Evolutionary conservation across 2,113 vertebrate species (phyloP).

Genomic region (Anguilla rostrata): DNA sequence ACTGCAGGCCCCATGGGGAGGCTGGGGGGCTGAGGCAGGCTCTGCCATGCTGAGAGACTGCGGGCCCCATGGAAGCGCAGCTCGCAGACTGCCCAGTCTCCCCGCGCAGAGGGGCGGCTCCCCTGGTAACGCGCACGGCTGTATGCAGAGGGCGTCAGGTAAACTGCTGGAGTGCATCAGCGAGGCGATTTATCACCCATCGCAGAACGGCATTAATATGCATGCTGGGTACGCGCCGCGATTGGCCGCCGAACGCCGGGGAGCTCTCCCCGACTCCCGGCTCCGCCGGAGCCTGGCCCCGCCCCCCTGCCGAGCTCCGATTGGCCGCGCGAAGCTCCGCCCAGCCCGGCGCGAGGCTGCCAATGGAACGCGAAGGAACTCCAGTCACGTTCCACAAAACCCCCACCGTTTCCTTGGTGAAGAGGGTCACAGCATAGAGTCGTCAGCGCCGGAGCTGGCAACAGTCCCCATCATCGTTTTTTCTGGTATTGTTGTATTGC

Average conservation of each 20-base stretch:
- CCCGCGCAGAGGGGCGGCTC: not conserved
- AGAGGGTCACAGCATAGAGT: not conserved
- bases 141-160: not conserved
- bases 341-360: not conserved
- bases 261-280: not conserved
- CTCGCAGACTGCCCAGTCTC: not conserved
- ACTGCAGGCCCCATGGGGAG: not conserved
- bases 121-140: not conserved
- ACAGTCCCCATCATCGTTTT: not conserved
- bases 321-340: not conserved
- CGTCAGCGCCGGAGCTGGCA: not conserved
- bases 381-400: not conserved
- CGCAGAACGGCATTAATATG: not conserved
- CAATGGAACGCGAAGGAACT: not conserved
- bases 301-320: not conserved
- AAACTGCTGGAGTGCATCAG: conserved; percentile 4
- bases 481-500: not conserved
- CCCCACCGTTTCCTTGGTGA: not conserved
- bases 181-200: not conserved
- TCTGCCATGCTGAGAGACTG: not conserved
- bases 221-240: not conserved
- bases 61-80: not conserved
- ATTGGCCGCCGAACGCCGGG: not conserved
- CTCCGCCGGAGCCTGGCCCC: not conserved
- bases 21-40: not conserved